These are phyloP conservation scores for Octodonta nipae DNA, from an alignment of 2,888 invertebrate genomes.

Conservation along the genomic window DNA sequence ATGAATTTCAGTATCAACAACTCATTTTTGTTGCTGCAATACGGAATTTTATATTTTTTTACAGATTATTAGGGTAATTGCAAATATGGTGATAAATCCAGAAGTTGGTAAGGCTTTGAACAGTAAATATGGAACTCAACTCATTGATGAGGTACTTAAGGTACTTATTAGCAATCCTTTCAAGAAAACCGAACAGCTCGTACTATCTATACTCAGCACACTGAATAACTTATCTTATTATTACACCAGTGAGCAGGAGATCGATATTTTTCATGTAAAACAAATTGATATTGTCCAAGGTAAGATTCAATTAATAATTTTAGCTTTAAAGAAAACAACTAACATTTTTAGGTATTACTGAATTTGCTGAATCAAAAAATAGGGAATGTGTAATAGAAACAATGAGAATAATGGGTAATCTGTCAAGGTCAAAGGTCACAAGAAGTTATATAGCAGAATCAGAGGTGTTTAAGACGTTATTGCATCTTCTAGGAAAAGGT, in stretches of 20 bases:
- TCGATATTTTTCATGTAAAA: conserved; percentile 37
- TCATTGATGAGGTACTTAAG: conserved; percentile 35
- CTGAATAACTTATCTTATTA: conserved; percentile 77
- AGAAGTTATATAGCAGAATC: conserved; percentile 52
- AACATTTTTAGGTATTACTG: conserved; percentile 36
- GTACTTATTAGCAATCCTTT: conserved; percentile 36
- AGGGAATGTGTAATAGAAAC: conserved; percentile 52
- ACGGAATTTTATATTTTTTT: conserved; percentile 10
- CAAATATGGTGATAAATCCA: conserved; percentile 68
- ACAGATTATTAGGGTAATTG: conserved; percentile 66
- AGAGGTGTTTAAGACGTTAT: conserved; percentile 47
- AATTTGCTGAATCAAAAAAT: conserved; percentile 34
- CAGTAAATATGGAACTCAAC: conserved; percentile 28
- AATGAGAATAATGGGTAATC: conserved; percentile 68
- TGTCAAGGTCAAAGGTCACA: conserved; percentile 56
- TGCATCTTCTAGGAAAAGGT: conserved; percentile 47
- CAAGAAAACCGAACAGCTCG: conserved; percentile 55
- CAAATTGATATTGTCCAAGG: conserved; percentile 40
- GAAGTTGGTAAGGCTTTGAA: conserved; percentile 58
- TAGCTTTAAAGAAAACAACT: too few relatives aligned
- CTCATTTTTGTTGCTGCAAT: too few relatives aligned
- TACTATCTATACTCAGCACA: conserved; percentile 65
- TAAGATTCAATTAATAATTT: conserved; percentile 12
- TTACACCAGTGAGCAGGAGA: conserved; percentile 37
- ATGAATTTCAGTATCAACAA: conserved; percentile 3